phyloP scores from a whole-genome alignment of 1,140 invertebrate species.

The Megalopta genalis region DNA sequence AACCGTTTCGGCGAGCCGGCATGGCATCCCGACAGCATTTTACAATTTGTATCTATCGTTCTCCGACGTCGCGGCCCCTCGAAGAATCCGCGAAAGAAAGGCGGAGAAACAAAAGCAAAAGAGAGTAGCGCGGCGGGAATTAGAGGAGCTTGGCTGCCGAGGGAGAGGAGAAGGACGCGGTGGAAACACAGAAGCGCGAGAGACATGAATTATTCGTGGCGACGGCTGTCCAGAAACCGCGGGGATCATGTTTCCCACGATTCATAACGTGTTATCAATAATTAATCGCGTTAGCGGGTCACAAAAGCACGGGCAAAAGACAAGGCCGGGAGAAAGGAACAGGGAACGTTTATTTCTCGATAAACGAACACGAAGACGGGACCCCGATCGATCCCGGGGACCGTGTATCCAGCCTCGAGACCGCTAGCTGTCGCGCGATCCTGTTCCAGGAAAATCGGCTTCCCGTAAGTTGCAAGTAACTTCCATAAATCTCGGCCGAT shows the following conservation, averaged over 20 bases:
- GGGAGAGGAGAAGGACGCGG: conserved; percentile 8
- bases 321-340: conserved; percentile 2
- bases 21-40: conserved; percentile 13
- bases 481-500: conserved; percentile 54
- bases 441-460: conserved; percentile 52
- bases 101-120: conserved; percentile 23
- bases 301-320: conserved; percentile 32
- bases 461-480: conserved; percentile 22
- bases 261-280: conserved; percentile 65
- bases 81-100: conserved; percentile 42
- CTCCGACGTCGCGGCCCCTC: conserved; percentile 20
- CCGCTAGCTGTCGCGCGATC: conserved; percentile 11
- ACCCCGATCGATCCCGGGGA: conserved; percentile 32
- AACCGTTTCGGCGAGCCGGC: background rate
- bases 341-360: conserved; percentile 29
- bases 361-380: conserved; percentile 30
- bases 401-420: background rate
- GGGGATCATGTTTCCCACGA: conserved; percentile 63
- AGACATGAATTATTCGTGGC: conserved; percentile 69
- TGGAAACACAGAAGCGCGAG: conserved; percentile 45
- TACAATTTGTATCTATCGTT: conserved; percentile 55
- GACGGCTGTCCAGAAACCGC: conserved; percentile 57
- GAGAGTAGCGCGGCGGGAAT: conserved; percentile 8
- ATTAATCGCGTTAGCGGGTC: conserved; percentile 62
- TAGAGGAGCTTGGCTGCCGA: background rate